Evolutionary conservation across 2,888 invertebrate genomes (phyloP).

Genomic region (Monoplex corrugatus): DNA sequence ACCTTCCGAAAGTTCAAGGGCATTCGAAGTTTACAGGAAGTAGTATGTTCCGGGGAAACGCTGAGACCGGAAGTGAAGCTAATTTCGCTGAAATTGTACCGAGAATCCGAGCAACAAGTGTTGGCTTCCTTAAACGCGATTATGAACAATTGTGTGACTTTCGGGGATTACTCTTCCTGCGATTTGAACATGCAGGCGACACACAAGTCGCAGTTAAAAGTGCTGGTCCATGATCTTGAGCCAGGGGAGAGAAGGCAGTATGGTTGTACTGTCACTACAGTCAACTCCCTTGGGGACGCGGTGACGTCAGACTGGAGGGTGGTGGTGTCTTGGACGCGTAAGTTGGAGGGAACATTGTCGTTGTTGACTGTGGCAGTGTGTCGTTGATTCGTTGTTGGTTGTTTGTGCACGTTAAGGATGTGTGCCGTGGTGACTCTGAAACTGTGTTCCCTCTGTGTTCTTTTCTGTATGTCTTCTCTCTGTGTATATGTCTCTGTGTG

Average conservation of each 20-base stretch:
- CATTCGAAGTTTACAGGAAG: constrained; percentile 41
- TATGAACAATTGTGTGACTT: constrained; percentile 37
- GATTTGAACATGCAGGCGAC: constrained; percentile 12
- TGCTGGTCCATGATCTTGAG: constrained; percentile 37
- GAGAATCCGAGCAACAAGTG: background rate
- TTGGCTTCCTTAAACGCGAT: constrained; percentile 29
- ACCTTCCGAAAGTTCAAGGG: constrained; percentile 33
- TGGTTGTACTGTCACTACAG: constrained; percentile 39
- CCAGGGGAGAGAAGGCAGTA: constrained; percentile 46
- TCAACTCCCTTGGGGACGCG: constrained; percentile 38
- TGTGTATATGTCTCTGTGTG: background rate
- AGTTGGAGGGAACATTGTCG: background rate
- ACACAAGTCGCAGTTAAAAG: constrained; percentile 12
- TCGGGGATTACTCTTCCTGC: constrained; percentile 41
- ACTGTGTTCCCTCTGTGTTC: no score
- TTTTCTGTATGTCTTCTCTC: no score
- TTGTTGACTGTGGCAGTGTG: no score
- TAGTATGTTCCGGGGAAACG: constrained; percentile 38
- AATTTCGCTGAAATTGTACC: constrained; percentile 31
- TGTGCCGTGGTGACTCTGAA: no score
- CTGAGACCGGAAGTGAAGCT: constrained; percentile 31
- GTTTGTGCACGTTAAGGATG: no score
- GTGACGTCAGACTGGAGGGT: background rate
- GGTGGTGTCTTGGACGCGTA: constrained; percentile 23
- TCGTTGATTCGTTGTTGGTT: no score